A percentile compares a stretch with the other conserved stretches of the same genome.
Evolutionary conservation across 2,888 invertebrate species (phyloP).

Genomic region (Calephelis perditalis): DNA sequence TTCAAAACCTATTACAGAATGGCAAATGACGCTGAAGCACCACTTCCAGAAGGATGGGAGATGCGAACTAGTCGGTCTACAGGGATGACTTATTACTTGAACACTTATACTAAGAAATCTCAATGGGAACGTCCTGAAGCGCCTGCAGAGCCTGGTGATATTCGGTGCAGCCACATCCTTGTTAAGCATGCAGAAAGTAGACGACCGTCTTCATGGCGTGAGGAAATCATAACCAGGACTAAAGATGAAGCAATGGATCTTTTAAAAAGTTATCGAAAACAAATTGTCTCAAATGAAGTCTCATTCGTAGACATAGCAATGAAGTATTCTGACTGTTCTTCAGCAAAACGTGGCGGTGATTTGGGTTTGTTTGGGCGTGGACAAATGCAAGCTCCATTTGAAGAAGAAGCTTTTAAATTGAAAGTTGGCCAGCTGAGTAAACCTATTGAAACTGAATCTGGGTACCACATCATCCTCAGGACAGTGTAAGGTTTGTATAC

Average conservation of each 20-base stretch:
- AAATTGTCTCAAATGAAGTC: conserved; percentile 88
- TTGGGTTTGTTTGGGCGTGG: conserved; percentile 94
- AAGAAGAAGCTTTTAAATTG: conserved; percentile 95
- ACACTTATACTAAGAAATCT: conserved; percentile 96
- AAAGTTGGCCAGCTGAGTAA: conserved; percentile 96
- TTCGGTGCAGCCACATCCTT: conserved; percentile 95
- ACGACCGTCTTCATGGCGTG: conserved; percentile 96
- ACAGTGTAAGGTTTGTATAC: conserved; percentile 80
- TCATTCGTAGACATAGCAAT: conserved; percentile 92
- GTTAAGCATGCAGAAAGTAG: conserved; percentile 96
- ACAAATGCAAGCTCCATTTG: conserved; percentile 98
- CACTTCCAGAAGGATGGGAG: conserved; percentile 95
- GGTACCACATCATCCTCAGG: conserved; percentile 96
- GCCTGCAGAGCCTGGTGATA: conserved; percentile 84
- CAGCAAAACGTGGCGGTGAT: conserved; percentile 96
- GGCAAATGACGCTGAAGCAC: conserved; percentile 61
- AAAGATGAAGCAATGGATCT: conserved; percentile 95
- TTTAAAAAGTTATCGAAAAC: conserved; percentile 89
- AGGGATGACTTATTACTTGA: conserved; percentile 96
- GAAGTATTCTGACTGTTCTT: conserved; percentile 98
- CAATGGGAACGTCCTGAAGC: conserved; percentile 97
- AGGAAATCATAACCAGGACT: conserved; percentile 92
- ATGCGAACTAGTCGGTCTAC: conserved; percentile 91
- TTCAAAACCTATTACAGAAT: conserved; percentile 55
- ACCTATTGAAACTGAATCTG: conserved; percentile 96